Base-by-base conservation (phyloP, 2,888 invertebrate genomes). In the Harpalus rubripes region DNA sequence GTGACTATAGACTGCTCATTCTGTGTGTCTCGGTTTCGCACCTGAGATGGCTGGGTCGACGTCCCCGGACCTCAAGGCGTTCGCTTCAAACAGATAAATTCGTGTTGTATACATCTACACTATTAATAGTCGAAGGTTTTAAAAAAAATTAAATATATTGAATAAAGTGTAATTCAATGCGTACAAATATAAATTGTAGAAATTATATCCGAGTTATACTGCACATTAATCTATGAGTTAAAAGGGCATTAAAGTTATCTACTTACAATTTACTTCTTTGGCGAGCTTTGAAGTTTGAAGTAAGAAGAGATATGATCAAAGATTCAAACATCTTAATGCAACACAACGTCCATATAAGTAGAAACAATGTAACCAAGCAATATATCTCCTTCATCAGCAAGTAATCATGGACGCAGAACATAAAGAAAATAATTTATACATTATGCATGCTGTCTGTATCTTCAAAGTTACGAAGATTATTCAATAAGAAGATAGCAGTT, bases 371-470 rank as follows among this genome's bases (percentile, higher is more conserved):
- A 63, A 12, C 26, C 7, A 63, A 26, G 63, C 22, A 63, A 26
- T 63, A 63, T 12, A 22, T 26, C 26, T 63, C 12, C 63, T 63
- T 26, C 63, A 12, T 63, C 22, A 18, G 8, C 26, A 8, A 63
- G 63, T 63, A 68, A 68, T 68, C 39, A 68, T 15, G 15, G 15
- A 68, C 7, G 15, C 68, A 68, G 68, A 68, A 68, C 68, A 68
- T 68, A 68, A 68, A 68, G 39, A 39, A 68, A 68, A 39, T 68
- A 68, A 68, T 68, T 32, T 68, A 68, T 68, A 26, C 63, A 63
- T 63, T 68, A 68, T 68, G 68, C 26, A 68, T 68, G 8, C 39
- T 32, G 7, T 59, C 16, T 16, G 16, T 16, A 59, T 0, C 59
- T 59, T 16, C 0, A 7, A 59, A 16, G 44, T 8, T 52, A 52